Base-by-base conservation (phyloP, 2,797 vertebrate species). In the Neostethus bicornis region DNA sequence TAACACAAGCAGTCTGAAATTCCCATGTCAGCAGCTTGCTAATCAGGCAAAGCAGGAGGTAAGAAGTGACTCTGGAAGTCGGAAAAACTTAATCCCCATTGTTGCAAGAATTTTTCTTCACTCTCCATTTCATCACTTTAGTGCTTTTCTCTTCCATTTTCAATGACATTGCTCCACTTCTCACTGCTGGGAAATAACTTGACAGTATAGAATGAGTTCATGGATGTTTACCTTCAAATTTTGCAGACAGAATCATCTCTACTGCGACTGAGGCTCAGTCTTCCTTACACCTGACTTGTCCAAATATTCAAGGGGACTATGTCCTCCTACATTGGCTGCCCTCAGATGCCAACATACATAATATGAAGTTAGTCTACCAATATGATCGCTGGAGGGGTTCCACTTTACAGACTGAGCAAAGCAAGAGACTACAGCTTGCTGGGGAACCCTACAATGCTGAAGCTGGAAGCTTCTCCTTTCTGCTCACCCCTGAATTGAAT, bases 301-400 rank as follows among this genome's bases (percentile, higher is more conserved):
- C 82, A 9, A 4, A 3, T 1, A 2, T 68, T n/a, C 19, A 0
- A 16, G 92, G 90, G 1, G 92, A 93, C 83, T 90, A 79, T 4
- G 81, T 92, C 23, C 2, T 13, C 2, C 55, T 93, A 3, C 58
- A 76, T 70, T 89, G 91, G 91, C 7, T 61, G 56, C 26, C 28
- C 13, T 69, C 88, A 17, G 81, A 86, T 39, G 4, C 1, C 24
- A 53, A 0, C 17, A 52, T 1, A 1, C 0, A 19, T 0, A 14
- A 4, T 4, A 43, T 16, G 3, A 56, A 38, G 16, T 20, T 19
- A 23, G 41, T 90, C 53, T 85, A 81, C 39, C 14, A 51, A 37
- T 90, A 84, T 1, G 83, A 93, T 76, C 83, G 87, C 42, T 93
- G 92, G 92, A 90, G 88, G 68, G 58, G 10, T 43, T 51, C 19